phyloP scores from a whole-genome alignment of 92 coral and sea anemone genomes.

The Isaurus tuberculatus region DNA sequence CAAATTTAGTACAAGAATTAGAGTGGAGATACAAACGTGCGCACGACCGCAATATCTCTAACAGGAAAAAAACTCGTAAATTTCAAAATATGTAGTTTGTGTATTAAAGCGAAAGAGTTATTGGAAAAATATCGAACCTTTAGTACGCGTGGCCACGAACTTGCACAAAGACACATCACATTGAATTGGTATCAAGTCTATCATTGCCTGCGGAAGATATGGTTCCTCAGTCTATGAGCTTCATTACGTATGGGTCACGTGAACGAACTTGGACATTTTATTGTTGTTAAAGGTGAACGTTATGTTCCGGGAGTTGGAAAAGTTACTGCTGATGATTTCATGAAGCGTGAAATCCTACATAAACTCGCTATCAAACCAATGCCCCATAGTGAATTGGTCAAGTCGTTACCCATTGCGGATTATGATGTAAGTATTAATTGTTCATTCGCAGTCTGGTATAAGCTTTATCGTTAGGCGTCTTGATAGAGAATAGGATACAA shows the following conservation, averaged over 20 bases:
- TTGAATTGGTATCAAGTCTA: too few relatives aligned
- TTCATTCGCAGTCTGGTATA: not conserved
- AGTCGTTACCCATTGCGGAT: constrained; percentile 77
- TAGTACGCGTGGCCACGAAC: too few relatives aligned
- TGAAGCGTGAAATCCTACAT: constrained; percentile 90
- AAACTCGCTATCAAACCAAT: constrained; percentile 83
- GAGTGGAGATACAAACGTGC: too few relatives aligned
- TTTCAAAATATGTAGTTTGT: too few relatives aligned
- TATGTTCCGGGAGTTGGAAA: constrained; percentile 85
- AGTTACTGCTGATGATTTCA: constrained; percentile 77
- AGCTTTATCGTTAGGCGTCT: not conserved
- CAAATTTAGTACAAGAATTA: too few relatives aligned
- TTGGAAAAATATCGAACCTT: too few relatives aligned
- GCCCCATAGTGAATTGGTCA: constrained; percentile 96
- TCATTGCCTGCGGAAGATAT: too few relatives aligned
- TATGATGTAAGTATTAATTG: constrained; percentile 52
- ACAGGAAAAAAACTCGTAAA: too few relatives aligned
- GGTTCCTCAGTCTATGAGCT: not conserved
- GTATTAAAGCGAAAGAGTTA: too few relatives aligned
- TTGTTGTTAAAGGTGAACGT: constrained; percentile 81
- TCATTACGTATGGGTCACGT: not conserved
- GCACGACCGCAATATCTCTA: too few relatives aligned
- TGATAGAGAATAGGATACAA: not conserved
- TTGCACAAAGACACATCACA: too few relatives aligned
- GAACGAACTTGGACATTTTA: not conserved